Conservation (phyloP, 2,888 invertebrate species). For the Xylota sylvarum region DNA sequence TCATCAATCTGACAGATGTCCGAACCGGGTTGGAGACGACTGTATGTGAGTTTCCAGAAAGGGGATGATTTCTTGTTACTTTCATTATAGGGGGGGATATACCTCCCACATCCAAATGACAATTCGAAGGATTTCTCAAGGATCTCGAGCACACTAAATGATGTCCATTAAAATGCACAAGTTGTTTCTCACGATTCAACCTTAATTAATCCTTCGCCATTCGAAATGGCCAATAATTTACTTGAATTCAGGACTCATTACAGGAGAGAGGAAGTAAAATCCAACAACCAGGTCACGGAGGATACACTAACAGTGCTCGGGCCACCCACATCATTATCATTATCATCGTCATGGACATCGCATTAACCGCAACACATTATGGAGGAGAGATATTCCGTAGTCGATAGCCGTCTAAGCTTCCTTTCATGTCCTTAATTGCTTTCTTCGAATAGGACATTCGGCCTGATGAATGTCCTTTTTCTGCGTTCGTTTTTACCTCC, state of each 20-base stretch:
- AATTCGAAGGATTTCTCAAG: slow-evolving; percentile 58
- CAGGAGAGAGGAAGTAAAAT: slow-evolving; percentile 58
- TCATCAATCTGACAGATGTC: slow-evolving; percentile 64
- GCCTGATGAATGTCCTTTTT: slow-evolving; percentile 75
- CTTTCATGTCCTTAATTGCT: slow-evolving; percentile 85
- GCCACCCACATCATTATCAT: slow-evolving; percentile 74
- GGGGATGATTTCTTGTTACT: slow-evolving; percentile 9
- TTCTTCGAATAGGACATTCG: slow-evolving; percentile 79
- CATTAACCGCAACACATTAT: slow-evolving; percentile 76
- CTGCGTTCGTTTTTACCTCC: slow-evolving; percentile 76
- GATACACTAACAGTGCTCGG: slow-evolving; percentile 42
- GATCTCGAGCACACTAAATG: slow-evolving; percentile 55
- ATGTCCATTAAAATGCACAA: slow-evolving; percentile 80
- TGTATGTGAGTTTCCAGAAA: slow-evolving; percentile 11
- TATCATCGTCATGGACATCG: slow-evolving; percentile 76
- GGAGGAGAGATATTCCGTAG: slow-evolving; percentile 51
- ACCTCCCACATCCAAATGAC: slow-evolving; percentile 70
- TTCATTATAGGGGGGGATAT: neutral
- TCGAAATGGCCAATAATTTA: slow-evolving; percentile 79
- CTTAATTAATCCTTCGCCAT: slow-evolving; percentile 80
- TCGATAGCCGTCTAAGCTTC: slow-evolving; percentile 81
- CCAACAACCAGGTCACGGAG: slow-evolving; percentile 75
- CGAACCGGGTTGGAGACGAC: slow-evolving; percentile 2
- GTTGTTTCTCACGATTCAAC: slow-evolving; percentile 79
- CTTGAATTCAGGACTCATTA: slow-evolving; percentile 75